A percentile compares a stretch with the other conserved stretches of the same genome.
phyloP scores from a whole-genome alignment of 2,888 invertebrate species.

The Athalia rosae region DNA sequence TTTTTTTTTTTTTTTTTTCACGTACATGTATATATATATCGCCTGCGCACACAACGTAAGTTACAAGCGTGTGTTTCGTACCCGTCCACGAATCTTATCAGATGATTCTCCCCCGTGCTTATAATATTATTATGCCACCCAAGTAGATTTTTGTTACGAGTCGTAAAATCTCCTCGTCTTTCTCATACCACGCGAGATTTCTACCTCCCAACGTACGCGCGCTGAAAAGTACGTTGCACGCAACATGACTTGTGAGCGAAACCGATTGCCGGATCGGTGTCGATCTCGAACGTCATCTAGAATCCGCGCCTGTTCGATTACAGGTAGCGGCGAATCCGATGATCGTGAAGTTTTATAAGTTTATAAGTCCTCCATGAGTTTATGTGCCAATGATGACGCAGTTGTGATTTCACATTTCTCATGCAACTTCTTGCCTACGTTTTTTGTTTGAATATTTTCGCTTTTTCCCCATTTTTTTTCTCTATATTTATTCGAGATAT shows the following conservation, averaged over 20 bases:
- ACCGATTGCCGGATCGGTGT: too few species aligned
- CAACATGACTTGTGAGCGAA: neutral
- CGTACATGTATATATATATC: constrained; percentile 7
- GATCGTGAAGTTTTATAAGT: too few species aligned
- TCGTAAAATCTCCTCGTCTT: neutral
- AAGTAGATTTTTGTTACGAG: constrained; percentile 9
- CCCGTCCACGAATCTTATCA: constrained; percentile 18
- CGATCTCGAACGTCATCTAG: neutral
- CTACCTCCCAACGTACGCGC: neutral
- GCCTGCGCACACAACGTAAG: neutral
- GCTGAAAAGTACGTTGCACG: neutral
- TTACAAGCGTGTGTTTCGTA: neutral
- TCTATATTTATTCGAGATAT: too few species aligned
- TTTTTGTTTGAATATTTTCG: too few species aligned
- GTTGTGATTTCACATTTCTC: constrained; percentile 11
- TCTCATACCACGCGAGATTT: neutral
- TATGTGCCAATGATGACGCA: neutral
- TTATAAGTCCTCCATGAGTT: neutral
- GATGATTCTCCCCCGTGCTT: neutral
- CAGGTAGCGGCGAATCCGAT: too few species aligned
- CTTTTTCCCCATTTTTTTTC: too few species aligned
- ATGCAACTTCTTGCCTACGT: neutral
- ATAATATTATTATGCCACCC: constrained; percentile 19
- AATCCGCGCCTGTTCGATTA: too few species aligned
- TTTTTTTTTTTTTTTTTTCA: neutral